Evolutionary conservation across 1,140 invertebrate genomes (phyloP), one percentile per base, ranked within the genome.

Genomic region (Saccostrea cuccullata): DNA sequence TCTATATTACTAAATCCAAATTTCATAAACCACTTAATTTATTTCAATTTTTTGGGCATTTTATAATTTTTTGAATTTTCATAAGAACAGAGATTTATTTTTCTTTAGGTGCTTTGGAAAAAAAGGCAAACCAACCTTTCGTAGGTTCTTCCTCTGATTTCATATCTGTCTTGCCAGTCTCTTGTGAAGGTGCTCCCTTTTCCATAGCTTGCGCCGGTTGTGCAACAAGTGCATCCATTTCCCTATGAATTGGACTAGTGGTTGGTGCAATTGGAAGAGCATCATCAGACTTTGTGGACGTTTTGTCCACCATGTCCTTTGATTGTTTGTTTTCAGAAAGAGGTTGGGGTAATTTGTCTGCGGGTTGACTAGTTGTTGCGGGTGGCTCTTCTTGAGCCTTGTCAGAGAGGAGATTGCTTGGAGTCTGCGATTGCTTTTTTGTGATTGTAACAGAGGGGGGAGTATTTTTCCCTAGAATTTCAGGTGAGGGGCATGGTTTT

Each of bases 381-480:
- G 15, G n/a, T 9, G 82, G 1, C 15, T 84, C 47, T 5, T 84
- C 55, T n/a, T 12, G 13, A 26, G 47, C 55, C n/a, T 55, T 55
- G 82, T 17, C 12, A 6, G n/a, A 55, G 20, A 36, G 73, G 30
- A 30, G 73, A 82, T 84, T 84, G 36, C 23, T 23, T 56, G 20
- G n/a, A 13, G 15, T 56, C 15, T 55, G 40, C 5, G 82, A 84
- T 11, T 23, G 30, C 47, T 85, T 85, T 15, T 64, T 85, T 36
- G 55, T 85, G n/a, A 85, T 85, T 17, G 55, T 58, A 12, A 85
- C 84, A 58, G n/a, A 55, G 9, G 58, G 55, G 9, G 84, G 84
- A 12, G 84, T 85, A 47, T 60, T 64, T 64, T 85, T 85, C 17
- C 84, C 84, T 15, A 20, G 26, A 40, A 64, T 85, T 84, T 84